These are phyloP conservation scores for Hydropsyche tenuis DNA, from an alignment of 1,140 invertebrate species.

Conservation along the genomic window DNA sequence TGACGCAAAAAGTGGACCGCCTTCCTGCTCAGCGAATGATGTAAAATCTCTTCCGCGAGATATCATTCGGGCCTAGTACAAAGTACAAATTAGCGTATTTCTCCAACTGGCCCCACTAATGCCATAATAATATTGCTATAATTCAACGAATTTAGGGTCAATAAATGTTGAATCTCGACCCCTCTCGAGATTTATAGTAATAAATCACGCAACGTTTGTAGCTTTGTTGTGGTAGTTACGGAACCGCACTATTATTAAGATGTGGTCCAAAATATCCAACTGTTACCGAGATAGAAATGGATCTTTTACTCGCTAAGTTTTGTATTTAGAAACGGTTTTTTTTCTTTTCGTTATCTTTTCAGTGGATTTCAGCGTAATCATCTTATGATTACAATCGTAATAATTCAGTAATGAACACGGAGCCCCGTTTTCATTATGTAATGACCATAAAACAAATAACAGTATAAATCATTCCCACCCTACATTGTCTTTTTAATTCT, in stretches of 20 bases:
- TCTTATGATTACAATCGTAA: too few relatives aligned
- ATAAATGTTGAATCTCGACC: slow-evolving; percentile 18
- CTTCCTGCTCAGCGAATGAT: not conserved
- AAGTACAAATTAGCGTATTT: not conserved
- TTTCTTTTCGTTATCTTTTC: too few relatives aligned
- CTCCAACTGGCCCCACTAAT: slow-evolving; percentile 1
- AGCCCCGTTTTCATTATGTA: too few relatives aligned
- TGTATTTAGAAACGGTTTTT: too few relatives aligned
- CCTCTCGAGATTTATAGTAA: slow-evolving; percentile 1
- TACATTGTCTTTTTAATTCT: slow-evolving; percentile 16
- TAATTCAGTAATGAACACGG: too few relatives aligned
- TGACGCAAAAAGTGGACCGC: not conserved
- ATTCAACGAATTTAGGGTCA: slow-evolving; percentile 21
- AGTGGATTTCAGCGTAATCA: too few relatives aligned
- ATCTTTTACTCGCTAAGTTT: too few relatives aligned
- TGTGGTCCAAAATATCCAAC: not conserved
- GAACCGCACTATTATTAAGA: slow-evolving; percentile 11
- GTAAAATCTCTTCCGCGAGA: not conserved
- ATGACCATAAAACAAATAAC: not conserved
- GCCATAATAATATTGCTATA: slow-evolving; percentile 7
- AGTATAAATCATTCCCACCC: slow-evolving; percentile 1
- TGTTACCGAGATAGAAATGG: not conserved
- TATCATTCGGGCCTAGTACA: not conserved
- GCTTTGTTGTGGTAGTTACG: not conserved
- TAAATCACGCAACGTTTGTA: slow-evolving; percentile 15